These are phyloP conservation scores for Cremastobaeus sp. DNA, from an alignment of 2,888 invertebrate species.

Conservation along the genomic window DNA sequence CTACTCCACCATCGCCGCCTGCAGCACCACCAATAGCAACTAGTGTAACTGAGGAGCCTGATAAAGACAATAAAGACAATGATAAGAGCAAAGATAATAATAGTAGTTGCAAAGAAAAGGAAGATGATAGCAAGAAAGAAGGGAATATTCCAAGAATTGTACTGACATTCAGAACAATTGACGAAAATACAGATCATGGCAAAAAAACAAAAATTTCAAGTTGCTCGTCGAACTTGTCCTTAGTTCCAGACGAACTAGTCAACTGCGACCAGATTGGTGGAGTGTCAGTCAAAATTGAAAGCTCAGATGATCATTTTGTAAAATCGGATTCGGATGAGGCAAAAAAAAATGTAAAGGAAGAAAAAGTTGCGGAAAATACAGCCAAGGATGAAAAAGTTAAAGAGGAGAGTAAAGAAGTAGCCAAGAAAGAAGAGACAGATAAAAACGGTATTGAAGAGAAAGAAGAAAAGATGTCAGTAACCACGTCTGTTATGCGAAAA, in stretches of 20 bases:
- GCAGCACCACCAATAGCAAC: not conserved
- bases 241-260: constrained; percentile 74
- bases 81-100: constrained; percentile 28
- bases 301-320: constrained; percentile 76
- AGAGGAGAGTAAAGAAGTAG: constrained; percentile 16
- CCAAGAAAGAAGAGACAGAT: constrained; percentile 33
- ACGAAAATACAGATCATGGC: constrained; percentile 76
- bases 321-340: constrained; percentile 79
- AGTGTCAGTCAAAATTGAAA: constrained; percentile 76
- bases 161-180: constrained; percentile 80
- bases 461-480: not conserved
- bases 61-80: constrained; percentile 16
- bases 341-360: constrained; percentile 1
- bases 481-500: constrained; percentile 29
- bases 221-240: constrained; percentile 73
- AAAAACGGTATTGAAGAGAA: constrained; percentile 23
- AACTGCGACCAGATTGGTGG: constrained; percentile 76
- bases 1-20: too few relatives aligned
- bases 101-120: constrained; percentile 17
- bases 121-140: constrained; percentile 66
- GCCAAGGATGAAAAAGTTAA: constrained; percentile 45
- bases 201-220: constrained; percentile 76
- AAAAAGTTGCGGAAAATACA: constrained; percentile 51
- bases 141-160: constrained; percentile 81
- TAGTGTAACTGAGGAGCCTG: not conserved